Base-by-base conservation (phyloP, 1,140 invertebrate genomes). In the Brachionus asplanchnoidis region DNA sequence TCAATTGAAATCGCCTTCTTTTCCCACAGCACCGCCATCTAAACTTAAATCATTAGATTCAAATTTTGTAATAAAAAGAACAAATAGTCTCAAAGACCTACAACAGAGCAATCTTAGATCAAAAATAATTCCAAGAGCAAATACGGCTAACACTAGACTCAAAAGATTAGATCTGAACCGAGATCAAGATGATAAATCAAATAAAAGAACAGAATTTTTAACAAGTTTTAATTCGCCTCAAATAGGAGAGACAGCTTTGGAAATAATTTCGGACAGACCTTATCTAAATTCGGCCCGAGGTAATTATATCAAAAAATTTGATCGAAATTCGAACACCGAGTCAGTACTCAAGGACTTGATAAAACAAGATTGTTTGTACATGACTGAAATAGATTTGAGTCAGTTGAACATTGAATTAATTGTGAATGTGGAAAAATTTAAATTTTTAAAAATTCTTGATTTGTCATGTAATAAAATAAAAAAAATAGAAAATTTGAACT, bases 381-480 rank as follows among this genome's bases (percentile, higher is more conserved):
- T 14, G 12, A 50, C 44, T 9, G 44, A 46, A 65, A 53, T 66
- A 8, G 20, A 68, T 84, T 11, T 60, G 26, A 77, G 26, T 60
- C n/a, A 83, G 8, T 17, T 46, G 44, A 44, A 53, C 32, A 28
- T 79, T 53, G 50, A 73, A 70, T 84, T 8, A 32, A 42, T 86
- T 85, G 50, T 32, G 17, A 83, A 70, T 87, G 86, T 75, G 9
- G 36, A 40, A 40, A 86, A 88, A 87, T 88, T 88, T 85, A 86
- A 83, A 60, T 88, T 87, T 85, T 75, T 88, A 12, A 86, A 87
- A 80, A 86, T 89, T 36, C 83, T 88, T 60, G 88, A 89, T 85
- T 84, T 88, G n/a, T 89, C 88, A 12, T 88, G 87, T 53, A 89
- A 89, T 80, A 85, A 87, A 56, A 88, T 89, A 28, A 79, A 86